Evolutionary conservation across 2,113 vertebrate species (phyloP).

Genomic region (Eupsittula cactorum): DNA sequence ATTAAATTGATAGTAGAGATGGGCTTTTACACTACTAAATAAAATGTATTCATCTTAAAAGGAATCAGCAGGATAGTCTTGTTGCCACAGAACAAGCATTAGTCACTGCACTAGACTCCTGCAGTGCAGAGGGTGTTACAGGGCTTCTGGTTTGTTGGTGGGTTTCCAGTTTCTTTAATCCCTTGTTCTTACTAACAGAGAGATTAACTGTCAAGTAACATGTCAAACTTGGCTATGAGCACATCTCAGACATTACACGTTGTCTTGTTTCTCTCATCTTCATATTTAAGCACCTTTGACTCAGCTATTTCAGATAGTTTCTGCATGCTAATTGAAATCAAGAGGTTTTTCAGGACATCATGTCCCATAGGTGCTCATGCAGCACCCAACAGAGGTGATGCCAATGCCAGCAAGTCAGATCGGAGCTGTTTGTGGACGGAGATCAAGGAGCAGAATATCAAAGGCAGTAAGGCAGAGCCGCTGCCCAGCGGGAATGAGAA

Average conservation of each 20-base stretch:
- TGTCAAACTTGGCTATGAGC: neutral
- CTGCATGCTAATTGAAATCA: neutral
- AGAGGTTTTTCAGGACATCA: neutral
- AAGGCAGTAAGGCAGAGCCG: neutral
- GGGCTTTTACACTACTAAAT: neutral
- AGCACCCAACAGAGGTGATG: neutral
- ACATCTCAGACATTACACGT: neutral
- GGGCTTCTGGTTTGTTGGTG: neutral
- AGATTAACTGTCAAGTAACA: neutral
- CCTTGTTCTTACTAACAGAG: neutral
- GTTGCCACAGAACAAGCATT: neutral
- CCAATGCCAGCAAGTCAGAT: neutral
- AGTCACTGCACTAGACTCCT: neutral
- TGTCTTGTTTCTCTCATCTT: neutral
- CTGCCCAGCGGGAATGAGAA: neutral
- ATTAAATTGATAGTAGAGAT: rapidly evolving
- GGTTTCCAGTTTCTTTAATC: neutral
- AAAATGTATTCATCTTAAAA: neutral
- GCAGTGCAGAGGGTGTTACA: neutral
- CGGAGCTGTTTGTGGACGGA: neutral
- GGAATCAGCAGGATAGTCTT: neutral
- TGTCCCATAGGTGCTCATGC: neutral
- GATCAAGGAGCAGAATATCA: neutral
- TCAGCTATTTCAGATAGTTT: neutral
- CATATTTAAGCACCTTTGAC: neutral